Percentiles rank a stretch among this genome's conserved stretches.
Evolutionary conservation across 92 coral and sea anemone genomes (phyloP).

Genomic region (Zoanthus solanderi): DNA sequence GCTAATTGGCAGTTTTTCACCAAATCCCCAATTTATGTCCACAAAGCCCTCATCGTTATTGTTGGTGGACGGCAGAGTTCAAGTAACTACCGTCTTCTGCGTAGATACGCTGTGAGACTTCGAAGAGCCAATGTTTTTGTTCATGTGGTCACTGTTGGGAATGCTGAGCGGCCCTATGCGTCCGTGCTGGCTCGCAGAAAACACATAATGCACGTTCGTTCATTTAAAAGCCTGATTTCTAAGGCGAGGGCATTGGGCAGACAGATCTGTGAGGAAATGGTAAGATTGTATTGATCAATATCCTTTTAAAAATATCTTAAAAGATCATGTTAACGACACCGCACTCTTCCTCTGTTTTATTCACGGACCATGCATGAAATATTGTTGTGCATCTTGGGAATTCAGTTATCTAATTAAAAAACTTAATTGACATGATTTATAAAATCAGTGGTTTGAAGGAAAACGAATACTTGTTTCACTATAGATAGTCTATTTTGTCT

Average conservation of each 20-base stretch:
- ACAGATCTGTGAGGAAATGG: slow-evolving; percentile 34
- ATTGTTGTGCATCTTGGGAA: no score
- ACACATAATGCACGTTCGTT: slow-evolving; percentile 10
- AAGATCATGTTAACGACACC: no score
- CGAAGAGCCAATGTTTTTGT: slow-evolving; percentile 15
- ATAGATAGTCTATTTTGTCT: no score
- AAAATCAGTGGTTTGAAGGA: no score
- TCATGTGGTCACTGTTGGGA: slow-evolving; percentile 25
- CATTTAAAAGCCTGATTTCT: slow-evolving; percentile 21
- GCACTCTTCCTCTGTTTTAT: no score
- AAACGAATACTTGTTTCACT: no score
- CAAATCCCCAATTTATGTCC: slow-evolving; percentile 79
- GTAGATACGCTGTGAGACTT: not conserved
- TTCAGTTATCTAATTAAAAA: no score
- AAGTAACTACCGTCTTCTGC: slow-evolving; percentile 25
- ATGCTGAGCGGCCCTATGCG: not conserved
- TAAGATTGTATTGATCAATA: not conserved
- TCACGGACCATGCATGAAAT: no score
- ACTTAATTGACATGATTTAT: no score
- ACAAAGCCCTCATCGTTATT: slow-evolving; percentile 76
- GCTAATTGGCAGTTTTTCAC: slow-evolving; percentile 68
- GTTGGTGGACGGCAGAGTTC: slow-evolving; percentile 69
- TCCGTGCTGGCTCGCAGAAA: not conserved
- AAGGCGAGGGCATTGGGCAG: slow-evolving; percentile 31
- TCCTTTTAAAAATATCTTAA: no score